A percentile compares a stretch with the other conserved stretches of the same genome.
These are phyloP conservation scores for Oscheius sp. DNA, from an alignment of 2,888 invertebrate species.

Conservation along the genomic window DNA sequence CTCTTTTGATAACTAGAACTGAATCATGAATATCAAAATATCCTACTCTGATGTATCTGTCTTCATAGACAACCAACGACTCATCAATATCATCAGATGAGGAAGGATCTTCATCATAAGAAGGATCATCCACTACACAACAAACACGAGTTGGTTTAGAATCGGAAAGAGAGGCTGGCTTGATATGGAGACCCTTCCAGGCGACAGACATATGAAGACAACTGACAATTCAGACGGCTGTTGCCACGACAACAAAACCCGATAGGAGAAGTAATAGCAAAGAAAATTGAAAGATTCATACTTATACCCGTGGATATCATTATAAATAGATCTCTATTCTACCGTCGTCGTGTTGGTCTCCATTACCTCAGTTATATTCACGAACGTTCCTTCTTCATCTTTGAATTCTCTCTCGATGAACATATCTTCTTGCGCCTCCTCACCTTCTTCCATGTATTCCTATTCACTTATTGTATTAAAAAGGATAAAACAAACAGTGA, in stretches of 20 bases:
- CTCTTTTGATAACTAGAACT: background rate
- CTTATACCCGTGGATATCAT: background rate
- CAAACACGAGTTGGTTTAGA: conserved; percentile 16
- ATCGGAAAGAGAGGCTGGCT: background rate
- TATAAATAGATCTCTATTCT: background rate
- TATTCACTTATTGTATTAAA: background rate
- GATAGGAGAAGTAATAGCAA: background rate
- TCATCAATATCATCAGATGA: conserved; percentile 4
- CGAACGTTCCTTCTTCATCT: background rate
- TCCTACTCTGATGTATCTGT: conserved; percentile 14
- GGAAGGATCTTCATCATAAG: conserved; percentile 20
- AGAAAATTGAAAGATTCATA: background rate
- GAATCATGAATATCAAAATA: background rate
- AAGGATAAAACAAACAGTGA: background rate
- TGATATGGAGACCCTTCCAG: conserved; percentile 18
- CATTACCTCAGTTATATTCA: background rate
- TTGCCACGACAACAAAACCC: background rate
- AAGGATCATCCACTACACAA: conserved; percentile 12
- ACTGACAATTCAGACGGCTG: background rate
- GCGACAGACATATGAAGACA: conserved; percentile 2
- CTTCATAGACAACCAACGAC: conserved; percentile 8
- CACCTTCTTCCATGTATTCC: background rate
- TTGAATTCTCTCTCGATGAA: background rate
- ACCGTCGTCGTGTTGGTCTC: background rate
- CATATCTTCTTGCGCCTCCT: background rate